These are phyloP conservation scores for Pelmatolapia mariae DNA, from an alignment of 2,113 vertebrate species.

Conservation along the genomic window DNA sequence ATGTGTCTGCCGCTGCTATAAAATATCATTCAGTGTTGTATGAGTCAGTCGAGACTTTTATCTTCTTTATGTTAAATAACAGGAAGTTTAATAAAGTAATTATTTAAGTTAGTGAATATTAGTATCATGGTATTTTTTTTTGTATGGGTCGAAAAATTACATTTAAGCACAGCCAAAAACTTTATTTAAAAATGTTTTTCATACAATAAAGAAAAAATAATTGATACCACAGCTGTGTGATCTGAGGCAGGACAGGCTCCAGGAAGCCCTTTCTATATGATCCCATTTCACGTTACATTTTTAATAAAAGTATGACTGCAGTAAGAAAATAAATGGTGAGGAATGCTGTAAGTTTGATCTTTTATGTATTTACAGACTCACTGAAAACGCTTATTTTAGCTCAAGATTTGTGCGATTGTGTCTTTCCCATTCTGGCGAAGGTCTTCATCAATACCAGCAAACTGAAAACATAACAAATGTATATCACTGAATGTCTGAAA, in stretches of 20 bases:
- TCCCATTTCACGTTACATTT: neutral
- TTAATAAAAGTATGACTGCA: neutral
- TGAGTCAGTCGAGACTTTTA: neutral
- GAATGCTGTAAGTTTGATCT: neutral
- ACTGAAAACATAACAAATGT: conserved; percentile 58
- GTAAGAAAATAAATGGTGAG: neutral
- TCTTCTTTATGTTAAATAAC: neutral
- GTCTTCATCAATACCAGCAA: conserved; percentile 80
- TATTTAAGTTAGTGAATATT: neutral
- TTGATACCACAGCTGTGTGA: neutral
- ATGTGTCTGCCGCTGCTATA: neutral
- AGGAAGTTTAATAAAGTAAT: neutral
- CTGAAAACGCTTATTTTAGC: neutral
- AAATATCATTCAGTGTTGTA: neutral
- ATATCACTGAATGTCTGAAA: neutral
- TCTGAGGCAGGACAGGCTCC: neutral
- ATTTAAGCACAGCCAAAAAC: neutral
- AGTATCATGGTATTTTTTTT: neutral
- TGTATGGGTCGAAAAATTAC: neutral
- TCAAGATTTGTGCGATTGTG: conserved; percentile 29
- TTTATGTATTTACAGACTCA: neutral
- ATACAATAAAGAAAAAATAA: neutral
- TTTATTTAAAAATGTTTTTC: neutral
- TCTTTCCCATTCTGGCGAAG: conserved; percentile 62
- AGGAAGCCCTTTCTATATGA: neutral